Evolutionary conservation across 2,113 vertebrate genomes (phyloP).

Genomic region (Lophura nycthemera): DNA sequence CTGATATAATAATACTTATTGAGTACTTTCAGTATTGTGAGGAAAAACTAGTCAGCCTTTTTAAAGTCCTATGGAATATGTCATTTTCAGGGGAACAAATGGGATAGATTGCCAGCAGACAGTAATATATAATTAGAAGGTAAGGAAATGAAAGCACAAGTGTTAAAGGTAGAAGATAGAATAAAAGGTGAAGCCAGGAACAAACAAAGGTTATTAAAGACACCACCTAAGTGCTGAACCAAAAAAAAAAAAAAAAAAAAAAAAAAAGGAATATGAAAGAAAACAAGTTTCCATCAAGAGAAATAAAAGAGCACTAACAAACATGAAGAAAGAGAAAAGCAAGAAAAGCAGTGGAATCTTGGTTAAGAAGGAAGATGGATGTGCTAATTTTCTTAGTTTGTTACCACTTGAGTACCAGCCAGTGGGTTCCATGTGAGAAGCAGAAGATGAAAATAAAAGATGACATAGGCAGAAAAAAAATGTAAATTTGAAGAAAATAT

Average conservation of each 20-base stretch:
- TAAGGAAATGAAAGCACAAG: conserved; percentile 3
- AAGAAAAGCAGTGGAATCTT: background rate
- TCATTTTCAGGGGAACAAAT: background rate
- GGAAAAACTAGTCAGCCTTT: background rate
- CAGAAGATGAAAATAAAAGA: background rate
- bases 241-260: background rate
- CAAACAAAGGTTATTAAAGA: background rate
- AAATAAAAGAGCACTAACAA: background rate
- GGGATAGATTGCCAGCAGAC: background rate
- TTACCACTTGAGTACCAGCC: background rate
- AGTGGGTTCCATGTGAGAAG: background rate
- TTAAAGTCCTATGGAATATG: background rate
- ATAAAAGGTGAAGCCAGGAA: background rate
- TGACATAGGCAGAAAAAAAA: background rate
- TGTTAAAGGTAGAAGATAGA: background rate
- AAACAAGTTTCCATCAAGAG: background rate
- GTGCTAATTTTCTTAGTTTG: background rate
- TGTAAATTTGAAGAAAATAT: background rate
- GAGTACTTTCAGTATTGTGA: background rate
- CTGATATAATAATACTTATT: background rate
- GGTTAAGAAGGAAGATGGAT: background rate
- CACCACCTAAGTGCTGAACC: background rate
- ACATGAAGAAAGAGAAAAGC: background rate
- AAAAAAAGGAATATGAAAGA: background rate
- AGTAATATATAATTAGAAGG: background rate